A percentile compares a stretch with the other conserved stretches of the same genome.
These are phyloP conservation scores for Cyclopterus lumpus DNA, from an alignment of 2,797 vertebrate species.

Conservation along the genomic window DNA sequence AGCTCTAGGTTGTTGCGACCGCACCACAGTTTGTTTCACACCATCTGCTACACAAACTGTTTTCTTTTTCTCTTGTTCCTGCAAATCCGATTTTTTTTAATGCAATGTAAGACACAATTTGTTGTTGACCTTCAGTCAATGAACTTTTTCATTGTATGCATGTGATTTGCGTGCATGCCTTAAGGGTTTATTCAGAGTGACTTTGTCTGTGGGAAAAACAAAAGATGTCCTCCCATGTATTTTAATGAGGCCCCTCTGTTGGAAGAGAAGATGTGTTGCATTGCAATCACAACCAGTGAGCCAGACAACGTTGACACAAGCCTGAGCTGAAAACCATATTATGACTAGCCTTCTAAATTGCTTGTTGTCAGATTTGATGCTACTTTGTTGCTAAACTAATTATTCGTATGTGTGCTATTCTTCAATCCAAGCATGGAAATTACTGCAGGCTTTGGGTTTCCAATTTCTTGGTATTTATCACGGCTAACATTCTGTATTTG, in stretches of 20 bases:
- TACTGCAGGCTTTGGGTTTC: not conserved
- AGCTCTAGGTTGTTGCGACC: too few relatives aligned
- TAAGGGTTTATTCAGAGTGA: not conserved
- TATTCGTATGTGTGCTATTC: not conserved
- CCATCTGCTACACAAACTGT: conserved; percentile 47
- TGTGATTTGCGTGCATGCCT: not conserved
- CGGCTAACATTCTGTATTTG: not conserved
- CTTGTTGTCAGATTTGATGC: not conserved
- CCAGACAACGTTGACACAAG: not conserved
- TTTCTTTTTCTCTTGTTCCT: not conserved
- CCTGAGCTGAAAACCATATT: not conserved
- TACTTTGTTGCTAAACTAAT: not conserved
- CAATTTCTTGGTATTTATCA: not conserved
- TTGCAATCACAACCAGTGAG: not conserved
- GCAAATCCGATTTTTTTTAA: not conserved
- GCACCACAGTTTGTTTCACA: too few relatives aligned
- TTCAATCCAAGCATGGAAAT: not conserved
- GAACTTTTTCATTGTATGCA: not conserved
- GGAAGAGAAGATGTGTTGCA: not conserved
- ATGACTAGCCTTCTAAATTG: not conserved
- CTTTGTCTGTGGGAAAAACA: not conserved
- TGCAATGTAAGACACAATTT: not conserved
- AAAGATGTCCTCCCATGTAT: not conserved
- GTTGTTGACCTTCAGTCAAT: conserved; percentile 5
- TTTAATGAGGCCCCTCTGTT: not conserved